Evolutionary conservation across 1,140 invertebrate genomes (phyloP).

Genomic region (Tetraneura akinire): DNA sequence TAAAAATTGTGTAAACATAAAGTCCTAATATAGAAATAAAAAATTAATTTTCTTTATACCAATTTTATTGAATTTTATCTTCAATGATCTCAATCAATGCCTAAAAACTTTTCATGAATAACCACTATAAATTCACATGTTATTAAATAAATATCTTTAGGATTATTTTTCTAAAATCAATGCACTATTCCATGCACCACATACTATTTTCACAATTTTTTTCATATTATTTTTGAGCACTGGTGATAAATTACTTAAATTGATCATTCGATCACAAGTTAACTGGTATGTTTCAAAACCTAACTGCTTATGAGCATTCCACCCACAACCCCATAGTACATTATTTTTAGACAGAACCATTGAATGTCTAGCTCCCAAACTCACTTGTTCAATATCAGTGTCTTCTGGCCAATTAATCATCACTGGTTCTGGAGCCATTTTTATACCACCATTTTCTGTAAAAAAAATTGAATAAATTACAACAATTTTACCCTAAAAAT

Average conservation of each 20-base stretch:
- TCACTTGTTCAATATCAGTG: constrained; percentile 53
- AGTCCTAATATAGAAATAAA: not conserved
- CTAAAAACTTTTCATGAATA: not conserved
- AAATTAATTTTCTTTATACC: too few species aligned
- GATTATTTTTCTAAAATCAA: constrained; percentile 22
- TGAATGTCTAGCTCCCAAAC: constrained; percentile 44
- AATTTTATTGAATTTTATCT: too few species aligned
- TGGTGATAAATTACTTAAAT: constrained; percentile 39
- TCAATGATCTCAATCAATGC: not conserved
- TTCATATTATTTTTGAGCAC: constrained; percentile 12
- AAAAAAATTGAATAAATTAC: constrained; percentile 49
- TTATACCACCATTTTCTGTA: constrained; percentile 55
- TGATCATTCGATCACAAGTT: constrained; percentile 47
- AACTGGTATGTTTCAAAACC: constrained; percentile 36
- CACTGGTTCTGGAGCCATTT: constrained; percentile 60
- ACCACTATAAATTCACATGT: not conserved
- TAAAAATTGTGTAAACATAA: not conserved
- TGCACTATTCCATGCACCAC: constrained; percentile 39
- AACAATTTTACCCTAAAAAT: not conserved
- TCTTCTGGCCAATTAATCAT: constrained; percentile 62
- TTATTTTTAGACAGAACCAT: constrained; percentile 63
- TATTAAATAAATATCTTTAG: not conserved
- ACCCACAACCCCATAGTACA: constrained; percentile 73
- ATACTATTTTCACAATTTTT: constrained; percentile 30
- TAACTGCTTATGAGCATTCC: constrained; percentile 73